phyloP scores from a whole-genome alignment of 2,888 invertebrate genomes.

The Zygaena filipendulae region DNA sequence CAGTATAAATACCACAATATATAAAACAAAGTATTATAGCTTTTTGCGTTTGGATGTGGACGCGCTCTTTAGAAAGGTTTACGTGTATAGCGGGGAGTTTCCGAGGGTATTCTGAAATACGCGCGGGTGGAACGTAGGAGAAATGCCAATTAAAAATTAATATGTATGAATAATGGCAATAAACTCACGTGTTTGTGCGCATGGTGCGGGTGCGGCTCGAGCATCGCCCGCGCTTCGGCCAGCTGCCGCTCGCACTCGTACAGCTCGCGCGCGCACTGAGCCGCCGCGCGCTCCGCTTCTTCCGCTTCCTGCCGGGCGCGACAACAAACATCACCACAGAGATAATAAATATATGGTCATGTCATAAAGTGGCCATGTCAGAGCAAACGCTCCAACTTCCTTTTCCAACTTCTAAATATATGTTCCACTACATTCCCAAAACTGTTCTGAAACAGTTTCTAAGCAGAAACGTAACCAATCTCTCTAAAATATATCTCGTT shows the following conservation, averaged over 20 bases:
- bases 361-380: not conserved
- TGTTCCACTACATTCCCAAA: not conserved
- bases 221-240: conserved; percentile 28
- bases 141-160: no score
- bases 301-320: conserved; percentile 43
- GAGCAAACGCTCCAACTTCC: not conserved
- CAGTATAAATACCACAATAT: no score
- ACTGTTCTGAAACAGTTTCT: not conserved
- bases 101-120: no score
- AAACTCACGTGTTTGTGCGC: no score
- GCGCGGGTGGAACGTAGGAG: no score
- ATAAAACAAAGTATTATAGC: no score
- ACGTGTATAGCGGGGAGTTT: no score
- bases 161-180: no score
- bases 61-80: no score
- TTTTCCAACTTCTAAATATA: not conserved
- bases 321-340: not conserved
- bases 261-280: conserved; percentile 28
- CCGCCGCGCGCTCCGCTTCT: conserved; percentile 30
- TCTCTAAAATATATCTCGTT: no score
- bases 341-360: not conserved
- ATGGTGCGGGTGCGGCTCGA: no score
- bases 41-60: no score
- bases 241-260: conserved; percentile 36
- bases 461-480: not conserved